phyloP scores from a whole-genome alignment of 1,140 invertebrate genomes.

The Hormaphis cornu region DNA sequence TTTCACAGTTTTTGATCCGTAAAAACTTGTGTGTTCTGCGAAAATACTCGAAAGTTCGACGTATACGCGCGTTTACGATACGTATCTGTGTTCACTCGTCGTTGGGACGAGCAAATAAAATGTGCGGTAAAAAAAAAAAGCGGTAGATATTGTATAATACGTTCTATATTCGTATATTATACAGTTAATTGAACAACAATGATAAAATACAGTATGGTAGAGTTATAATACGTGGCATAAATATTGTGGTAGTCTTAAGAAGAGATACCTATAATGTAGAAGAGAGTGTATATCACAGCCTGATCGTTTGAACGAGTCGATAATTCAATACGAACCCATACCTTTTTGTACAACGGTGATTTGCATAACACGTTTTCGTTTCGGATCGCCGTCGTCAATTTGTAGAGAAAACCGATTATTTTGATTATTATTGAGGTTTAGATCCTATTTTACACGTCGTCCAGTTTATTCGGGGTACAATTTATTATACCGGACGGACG shows the following conservation, averaged over 20 bases:
- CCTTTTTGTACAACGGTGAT: constrained; percentile 8
- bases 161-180: no score
- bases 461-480: constrained; percentile 1
- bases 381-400: background rate
- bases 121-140: no score
- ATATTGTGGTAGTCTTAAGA: background rate
- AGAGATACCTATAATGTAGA: background rate
- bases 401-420: constrained; percentile 19
- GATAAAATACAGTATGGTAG: background rate
- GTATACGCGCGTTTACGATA: no score
- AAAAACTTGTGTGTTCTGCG: no score
- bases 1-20: no score
- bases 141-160: no score
- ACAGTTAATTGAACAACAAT: constrained; percentile 1
- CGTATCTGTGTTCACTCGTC: no score
- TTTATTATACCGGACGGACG: background rate
- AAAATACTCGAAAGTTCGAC: no score
- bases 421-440: constrained; percentile 20
- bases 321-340: constrained; percentile 22
- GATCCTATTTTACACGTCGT: constrained; percentile 7
- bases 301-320: background rate
- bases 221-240: no score
- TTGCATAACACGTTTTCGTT: constrained; percentile 22
- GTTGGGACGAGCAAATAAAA: no score
- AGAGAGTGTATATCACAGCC: no score